phyloP scores from a whole-genome alignment of 1,140 invertebrate species.

The Caenorhabditis remanei region DNA sequence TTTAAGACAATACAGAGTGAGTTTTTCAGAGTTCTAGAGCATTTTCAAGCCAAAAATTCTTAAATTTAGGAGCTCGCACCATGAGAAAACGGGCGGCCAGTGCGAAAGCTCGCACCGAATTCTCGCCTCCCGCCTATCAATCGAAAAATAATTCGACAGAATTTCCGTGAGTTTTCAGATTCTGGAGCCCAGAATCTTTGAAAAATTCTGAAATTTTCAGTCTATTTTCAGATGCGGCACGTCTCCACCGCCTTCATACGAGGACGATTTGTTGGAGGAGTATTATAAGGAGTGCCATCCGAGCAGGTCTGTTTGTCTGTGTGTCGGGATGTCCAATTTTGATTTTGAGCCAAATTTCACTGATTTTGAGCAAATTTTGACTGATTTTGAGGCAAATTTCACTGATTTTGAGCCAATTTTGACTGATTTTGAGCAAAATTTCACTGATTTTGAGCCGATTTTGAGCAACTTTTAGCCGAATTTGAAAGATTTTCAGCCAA shows the following conservation, averaged over 20 bases:
- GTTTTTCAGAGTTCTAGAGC: background rate
- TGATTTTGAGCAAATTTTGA: no score
- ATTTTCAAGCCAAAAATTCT: background rate
- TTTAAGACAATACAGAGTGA: constrained; percentile 76
- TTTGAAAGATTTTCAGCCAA: no score
- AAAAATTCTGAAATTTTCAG: constrained; percentile 43
- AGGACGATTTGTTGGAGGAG: constrained; percentile 75
- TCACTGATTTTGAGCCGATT: no score
- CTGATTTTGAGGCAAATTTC: no score
- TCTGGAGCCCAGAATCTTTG: no score
- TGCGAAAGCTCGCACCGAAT: constrained; percentile 59
- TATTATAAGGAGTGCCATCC: constrained; percentile 76
- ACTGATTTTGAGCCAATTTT: no score
- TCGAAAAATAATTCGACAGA: constrained; percentile 25
- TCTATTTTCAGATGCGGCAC: constrained; percentile 63
- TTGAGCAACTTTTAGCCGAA: no score
- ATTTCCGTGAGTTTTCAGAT: constrained; percentile 16
- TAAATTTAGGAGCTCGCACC: constrained; percentile 71
- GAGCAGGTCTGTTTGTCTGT: background rate
- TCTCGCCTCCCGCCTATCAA: constrained; percentile 61
- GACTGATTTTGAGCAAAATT: no score
- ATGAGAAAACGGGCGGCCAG: constrained; percentile 70
- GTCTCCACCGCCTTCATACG: constrained; percentile 77
- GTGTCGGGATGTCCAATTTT: no score
- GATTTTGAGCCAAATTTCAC: no score